These are phyloP conservation scores for Seira musarum DNA, from an alignment of 2,888 invertebrate genomes.

Conservation along the genomic window DNA sequence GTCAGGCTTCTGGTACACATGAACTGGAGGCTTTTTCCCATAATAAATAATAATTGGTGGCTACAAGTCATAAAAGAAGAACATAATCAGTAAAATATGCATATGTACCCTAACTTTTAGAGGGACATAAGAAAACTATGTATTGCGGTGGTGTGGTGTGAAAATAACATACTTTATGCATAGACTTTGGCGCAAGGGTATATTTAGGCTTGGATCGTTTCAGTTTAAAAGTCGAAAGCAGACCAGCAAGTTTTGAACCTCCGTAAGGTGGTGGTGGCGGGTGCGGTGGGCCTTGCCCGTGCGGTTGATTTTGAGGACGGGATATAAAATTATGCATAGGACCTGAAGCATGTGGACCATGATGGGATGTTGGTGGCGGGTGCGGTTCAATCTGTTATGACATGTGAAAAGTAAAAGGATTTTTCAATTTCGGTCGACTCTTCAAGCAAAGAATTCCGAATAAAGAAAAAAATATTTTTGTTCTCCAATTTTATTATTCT, in stretches of 20 bases:
- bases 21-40: constrained; percentile 72
- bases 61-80: neutral
- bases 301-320: constrained; percentile 10
- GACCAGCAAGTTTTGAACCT: constrained; percentile 36
- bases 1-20: constrained; percentile 71
- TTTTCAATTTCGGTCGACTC: too few relatives aligned
- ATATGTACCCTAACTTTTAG: too few relatives aligned
- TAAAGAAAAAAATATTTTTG: neutral
- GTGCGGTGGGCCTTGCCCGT: constrained; percentile 1
- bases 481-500: neutral
- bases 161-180: constrained; percentile 69
- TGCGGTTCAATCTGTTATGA: neutral
- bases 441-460: too few relatives aligned
- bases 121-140: too few relatives aligned
- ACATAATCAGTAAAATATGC: neutral
- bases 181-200: constrained; percentile 70
- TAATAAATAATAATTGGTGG: constrained; percentile 72
- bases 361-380: neutral
- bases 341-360: constrained; percentile 32
- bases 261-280: constrained; percentile 19
- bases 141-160: neutral
- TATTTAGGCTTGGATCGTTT: constrained; percentile 65
- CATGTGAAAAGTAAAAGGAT: too few relatives aligned
- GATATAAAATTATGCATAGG: constrained; percentile 34
- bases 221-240: constrained; percentile 43